Evolutionary conservation across 2,797 vertebrate genomes (phyloP).

Genomic region (Limnodromus scolopaceus): DNA sequence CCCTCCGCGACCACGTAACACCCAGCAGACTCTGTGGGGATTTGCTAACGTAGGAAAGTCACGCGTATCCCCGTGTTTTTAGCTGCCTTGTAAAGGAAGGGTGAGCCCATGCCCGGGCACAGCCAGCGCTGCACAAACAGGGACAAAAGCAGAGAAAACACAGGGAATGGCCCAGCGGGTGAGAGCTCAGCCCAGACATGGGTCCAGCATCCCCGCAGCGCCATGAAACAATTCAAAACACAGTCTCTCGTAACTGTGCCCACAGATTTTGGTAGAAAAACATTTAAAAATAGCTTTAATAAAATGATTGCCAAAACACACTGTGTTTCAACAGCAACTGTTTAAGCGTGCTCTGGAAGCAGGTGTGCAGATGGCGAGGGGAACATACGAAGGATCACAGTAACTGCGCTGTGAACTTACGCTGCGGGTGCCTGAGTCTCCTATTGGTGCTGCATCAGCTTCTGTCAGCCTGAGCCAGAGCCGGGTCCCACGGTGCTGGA

Average conservation of each 20-base stretch:
- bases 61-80: background rate
- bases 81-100: background rate
- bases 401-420: background rate
- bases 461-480: background rate
- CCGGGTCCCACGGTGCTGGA: background rate
- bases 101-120: rapidly evolving
- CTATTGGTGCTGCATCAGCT: background rate
- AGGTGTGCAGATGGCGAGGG: background rate
- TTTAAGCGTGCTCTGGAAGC: background rate
- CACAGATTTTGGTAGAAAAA: background rate
- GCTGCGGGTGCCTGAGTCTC: background rate
- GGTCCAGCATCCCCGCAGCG: background rate
- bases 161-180: background rate
- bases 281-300: background rate
- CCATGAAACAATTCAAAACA: background rate
- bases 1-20: background rate
- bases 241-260: background rate
- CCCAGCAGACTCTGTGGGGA: rapidly evolving
- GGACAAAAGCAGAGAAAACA: background rate
- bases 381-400: background rate
- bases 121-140: background rate
- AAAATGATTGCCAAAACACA: background rate
- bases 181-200: background rate
- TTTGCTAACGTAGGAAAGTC: background rate
- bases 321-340: background rate